Evolutionary conservation across 2,797 vertebrate genomes (phyloP).

Genomic region (Leptoclinus maculatus): DNA sequence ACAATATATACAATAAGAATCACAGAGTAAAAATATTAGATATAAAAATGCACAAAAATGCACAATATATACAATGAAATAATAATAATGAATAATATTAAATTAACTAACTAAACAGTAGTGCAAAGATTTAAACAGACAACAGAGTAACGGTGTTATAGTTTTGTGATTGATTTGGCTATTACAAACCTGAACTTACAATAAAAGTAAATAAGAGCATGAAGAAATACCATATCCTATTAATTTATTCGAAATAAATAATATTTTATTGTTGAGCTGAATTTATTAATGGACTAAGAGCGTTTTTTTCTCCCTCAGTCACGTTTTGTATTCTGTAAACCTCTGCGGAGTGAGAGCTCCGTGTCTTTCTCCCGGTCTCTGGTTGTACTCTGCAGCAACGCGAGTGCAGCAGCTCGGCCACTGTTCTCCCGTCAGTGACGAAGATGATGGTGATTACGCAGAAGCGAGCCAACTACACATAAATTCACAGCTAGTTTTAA

Average conservation of each 20-base stretch:
- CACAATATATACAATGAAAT: too few relatives aligned
- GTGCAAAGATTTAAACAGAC: too few relatives aligned
- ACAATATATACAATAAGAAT: too few relatives aligned
- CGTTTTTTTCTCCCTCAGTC: background rate
- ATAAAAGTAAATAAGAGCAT: background rate
- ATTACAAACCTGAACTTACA: background rate
- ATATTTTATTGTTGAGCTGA: background rate
- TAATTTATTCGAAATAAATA: too few relatives aligned
- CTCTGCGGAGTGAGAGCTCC: conserved; percentile 41
- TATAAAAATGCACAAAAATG: too few relatives aligned
- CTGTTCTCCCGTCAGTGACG: conserved; percentile 49
- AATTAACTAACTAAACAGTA: too few relatives aligned
- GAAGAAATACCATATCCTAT: background rate
- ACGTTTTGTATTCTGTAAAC: background rate
- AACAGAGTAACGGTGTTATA: too few relatives aligned
- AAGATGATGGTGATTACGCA: conserved; percentile 71
- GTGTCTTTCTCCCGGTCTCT: background rate
- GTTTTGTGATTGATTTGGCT: too few relatives aligned
- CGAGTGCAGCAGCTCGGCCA: conserved; percentile 54
- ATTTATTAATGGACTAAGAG: background rate
- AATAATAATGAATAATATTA: too few relatives aligned
- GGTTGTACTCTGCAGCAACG: conserved; percentile 64
- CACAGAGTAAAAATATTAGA: too few relatives aligned
- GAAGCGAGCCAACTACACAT: conserved; percentile 52
- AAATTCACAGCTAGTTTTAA: conserved; percentile 24